Percentiles rank a stretch among this genome's conserved stretches.
These are phyloP conservation scores for Strigamia crassipes DNA, from an alignment of 2,888 invertebrate genomes.

Conservation along the genomic window DNA sequence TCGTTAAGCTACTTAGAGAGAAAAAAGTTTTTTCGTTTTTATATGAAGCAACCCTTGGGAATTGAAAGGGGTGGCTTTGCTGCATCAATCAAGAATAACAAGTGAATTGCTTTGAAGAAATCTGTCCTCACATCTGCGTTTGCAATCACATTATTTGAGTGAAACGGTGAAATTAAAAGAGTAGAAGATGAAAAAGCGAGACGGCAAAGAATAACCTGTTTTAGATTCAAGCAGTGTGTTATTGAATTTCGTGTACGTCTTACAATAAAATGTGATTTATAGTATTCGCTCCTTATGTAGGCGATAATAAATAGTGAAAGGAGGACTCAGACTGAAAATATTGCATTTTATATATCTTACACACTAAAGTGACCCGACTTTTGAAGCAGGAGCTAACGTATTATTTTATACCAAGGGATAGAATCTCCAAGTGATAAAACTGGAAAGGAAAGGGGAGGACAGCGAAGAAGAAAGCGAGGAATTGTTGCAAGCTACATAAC, in stretches of 20 bases:
- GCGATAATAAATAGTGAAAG: slow-evolving; percentile 13
- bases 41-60: not conserved
- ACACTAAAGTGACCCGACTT: slow-evolving; percentile 34
- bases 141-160: not conserved
- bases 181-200: not conserved
- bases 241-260: slow-evolving; percentile 29
- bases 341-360: slow-evolving; percentile 32
- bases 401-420: slow-evolving; percentile 27
- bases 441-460: not conserved
- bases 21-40: not conserved
- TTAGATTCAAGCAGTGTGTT: slow-evolving; percentile 25
- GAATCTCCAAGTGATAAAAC: not conserved
- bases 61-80: not conserved
- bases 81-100: slow-evolving; percentile 17
- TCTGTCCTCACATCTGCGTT: slow-evolving; percentile 17
- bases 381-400: slow-evolving; percentile 3
- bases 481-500: slow-evolving; percentile 27
- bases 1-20: not conserved
- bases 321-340: slow-evolving; percentile 5
- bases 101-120: slow-evolving; percentile 30
- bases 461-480: not conserved
- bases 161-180: not conserved
- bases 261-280: slow-evolving; percentile 29
- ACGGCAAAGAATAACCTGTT: not conserved
- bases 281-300: not conserved